A percentile compares a stretch with the other conserved stretches of the same genome.
Evolutionary conservation across 2,113 vertebrate genomes (phyloP).

Genomic region (Chauna torquata): DNA sequence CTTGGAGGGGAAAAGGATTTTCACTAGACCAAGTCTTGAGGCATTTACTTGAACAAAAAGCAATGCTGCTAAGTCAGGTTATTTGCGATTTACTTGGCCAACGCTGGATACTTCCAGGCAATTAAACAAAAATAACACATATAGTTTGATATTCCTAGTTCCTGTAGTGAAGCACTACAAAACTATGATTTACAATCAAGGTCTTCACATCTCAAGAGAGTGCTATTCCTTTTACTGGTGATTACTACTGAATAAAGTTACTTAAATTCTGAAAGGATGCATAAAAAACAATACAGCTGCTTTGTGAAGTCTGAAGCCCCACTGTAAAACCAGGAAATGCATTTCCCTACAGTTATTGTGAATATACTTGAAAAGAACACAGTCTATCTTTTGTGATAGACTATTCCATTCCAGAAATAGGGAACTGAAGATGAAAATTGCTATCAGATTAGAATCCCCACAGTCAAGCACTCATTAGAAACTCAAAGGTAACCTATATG

Average conservation of each 20-base stretch:
- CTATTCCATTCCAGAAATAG: neutral
- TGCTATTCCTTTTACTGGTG: neutral
- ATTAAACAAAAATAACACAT: conserved; percentile 27
- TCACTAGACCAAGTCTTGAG: neutral
- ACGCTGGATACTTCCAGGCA: neutral
- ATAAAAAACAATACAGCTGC: neutral
- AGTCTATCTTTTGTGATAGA: neutral
- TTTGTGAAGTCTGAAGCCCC: neutral
- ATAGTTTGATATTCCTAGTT: neutral
- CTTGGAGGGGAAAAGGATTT: neutral
- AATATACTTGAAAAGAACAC: neutral
- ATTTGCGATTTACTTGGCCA: neutral
- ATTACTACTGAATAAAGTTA: conserved; percentile 30
- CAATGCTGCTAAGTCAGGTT: neutral
- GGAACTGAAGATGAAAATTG: neutral
- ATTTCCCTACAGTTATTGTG: neutral
- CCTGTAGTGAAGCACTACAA: neutral
- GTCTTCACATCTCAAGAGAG: conserved; percentile 4
- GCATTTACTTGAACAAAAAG: neutral
- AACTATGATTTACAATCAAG: conserved; percentile 27
- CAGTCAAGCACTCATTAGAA: neutral
- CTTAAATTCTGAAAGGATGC: neutral
- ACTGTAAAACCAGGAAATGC: neutral
- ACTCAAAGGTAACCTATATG: neutral
- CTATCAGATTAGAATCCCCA: neutral